Evolutionary conservation across 2,113 vertebrate genomes (phyloP).

Genomic region (Phyllostomus hastatus): DNA sequence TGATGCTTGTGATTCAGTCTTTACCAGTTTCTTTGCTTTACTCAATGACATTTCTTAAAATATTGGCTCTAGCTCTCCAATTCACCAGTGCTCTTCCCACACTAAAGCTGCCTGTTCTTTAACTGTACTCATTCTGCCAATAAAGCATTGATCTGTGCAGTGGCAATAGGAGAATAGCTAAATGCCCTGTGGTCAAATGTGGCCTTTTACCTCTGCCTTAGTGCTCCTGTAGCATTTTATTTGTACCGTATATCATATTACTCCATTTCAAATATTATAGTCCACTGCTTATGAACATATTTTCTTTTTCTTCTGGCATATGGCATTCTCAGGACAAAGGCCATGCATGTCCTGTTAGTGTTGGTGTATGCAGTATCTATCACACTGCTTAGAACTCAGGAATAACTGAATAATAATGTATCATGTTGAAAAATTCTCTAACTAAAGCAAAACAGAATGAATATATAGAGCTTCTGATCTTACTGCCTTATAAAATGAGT

Average conservation of each 20-base stretch:
- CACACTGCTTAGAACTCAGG: background rate
- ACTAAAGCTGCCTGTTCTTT: background rate
- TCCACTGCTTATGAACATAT: background rate
- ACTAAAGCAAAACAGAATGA: background rate
- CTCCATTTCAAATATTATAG: background rate
- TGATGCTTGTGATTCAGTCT: background rate
- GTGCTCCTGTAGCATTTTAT: background rate
- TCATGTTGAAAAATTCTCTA: background rate
- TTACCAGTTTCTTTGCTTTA: background rate
- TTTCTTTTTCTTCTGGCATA: background rate
- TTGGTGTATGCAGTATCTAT: background rate
- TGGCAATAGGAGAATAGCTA: background rate
- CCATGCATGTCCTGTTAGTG: background rate
- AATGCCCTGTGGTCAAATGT: background rate
- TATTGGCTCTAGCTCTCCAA: background rate
- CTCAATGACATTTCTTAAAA: background rate
- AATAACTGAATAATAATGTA: background rate
- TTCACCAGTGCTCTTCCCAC: background rate
- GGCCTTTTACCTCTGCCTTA: background rate
- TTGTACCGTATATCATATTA: background rate
- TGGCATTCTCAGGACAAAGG: background rate
- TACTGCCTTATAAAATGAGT: background rate
- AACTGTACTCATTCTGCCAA: background rate
- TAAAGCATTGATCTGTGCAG: background rate
- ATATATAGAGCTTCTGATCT: background rate